Evolutionary conservation across 2,113 vertebrate genomes (phyloP).

Genomic region (Procapra przewalskii): DNA sequence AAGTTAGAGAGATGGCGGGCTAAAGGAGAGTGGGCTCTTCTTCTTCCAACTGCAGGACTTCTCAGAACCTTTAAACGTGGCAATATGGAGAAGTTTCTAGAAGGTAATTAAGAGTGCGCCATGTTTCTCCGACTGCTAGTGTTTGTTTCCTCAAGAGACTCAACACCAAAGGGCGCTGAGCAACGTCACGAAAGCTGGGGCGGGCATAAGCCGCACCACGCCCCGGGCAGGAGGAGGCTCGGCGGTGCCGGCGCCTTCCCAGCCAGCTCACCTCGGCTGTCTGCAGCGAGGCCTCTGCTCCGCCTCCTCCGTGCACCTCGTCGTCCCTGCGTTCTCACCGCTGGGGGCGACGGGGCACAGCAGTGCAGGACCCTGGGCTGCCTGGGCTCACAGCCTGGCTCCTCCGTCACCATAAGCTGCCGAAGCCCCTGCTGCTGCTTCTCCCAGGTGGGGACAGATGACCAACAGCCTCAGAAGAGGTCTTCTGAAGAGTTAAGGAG

Average conservation of each 20-base stretch:
- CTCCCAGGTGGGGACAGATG: background rate
- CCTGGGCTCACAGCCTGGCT: background rate
- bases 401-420: background rate
- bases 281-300: accelerated
- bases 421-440: background rate
- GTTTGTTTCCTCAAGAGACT: background rate
- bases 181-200: background rate
- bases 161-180: background rate
- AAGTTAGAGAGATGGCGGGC: background rate
- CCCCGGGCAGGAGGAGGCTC: background rate
- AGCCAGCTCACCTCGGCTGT: background rate
- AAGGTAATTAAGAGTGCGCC: too few relatives aligned
- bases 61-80: background rate
- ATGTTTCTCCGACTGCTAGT: background rate
- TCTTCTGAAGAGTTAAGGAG: background rate
- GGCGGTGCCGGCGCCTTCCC: accelerated
- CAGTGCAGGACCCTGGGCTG: background rate
- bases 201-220: accelerated
- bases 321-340: background rate
- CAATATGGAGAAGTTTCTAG: background rate
- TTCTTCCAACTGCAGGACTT: background rate
- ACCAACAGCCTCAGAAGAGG: background rate
- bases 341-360: too few relatives aligned
- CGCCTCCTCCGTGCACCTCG: background rate
- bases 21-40: background rate